phyloP scores from a whole-genome alignment of 2,888 invertebrate genomes.

The Drosophila siamana region DNA sequence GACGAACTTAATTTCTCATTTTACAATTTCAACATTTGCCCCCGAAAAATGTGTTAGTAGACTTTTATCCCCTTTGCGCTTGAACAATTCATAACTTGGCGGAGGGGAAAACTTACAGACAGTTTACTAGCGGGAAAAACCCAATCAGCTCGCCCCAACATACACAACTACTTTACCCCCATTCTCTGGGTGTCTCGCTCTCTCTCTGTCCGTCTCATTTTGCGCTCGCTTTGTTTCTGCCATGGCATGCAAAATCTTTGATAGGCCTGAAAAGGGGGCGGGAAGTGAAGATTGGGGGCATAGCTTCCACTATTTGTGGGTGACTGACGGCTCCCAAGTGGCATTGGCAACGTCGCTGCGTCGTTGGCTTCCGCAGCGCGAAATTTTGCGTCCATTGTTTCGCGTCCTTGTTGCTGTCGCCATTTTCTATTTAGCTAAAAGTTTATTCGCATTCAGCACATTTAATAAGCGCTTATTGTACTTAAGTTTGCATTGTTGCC shows the following conservation, averaged over 20 bases:
- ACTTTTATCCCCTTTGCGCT: conserved; percentile 45
- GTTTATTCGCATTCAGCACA: conserved; percentile 77
- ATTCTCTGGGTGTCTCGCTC: neutral
- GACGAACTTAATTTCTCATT: conserved; percentile 66
- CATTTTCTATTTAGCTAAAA: conserved; percentile 76
- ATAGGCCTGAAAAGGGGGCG: neutral
- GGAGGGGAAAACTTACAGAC: conserved; percentile 38
- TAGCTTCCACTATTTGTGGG: conserved; percentile 50
- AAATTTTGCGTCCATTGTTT: conserved; percentile 75
- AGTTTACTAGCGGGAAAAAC: conserved; percentile 34
- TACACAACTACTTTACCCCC: neutral
- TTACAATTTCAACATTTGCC: conserved; percentile 38
- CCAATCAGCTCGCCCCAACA: conserved; percentile 50
- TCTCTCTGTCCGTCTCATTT: conserved; percentile 44
- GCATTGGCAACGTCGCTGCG: conserved; percentile 34
- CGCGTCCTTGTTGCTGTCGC: conserved; percentile 48
- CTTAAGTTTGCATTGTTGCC: conserved; percentile 70
- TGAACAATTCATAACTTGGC: conserved; percentile 58
- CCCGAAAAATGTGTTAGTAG: conserved; percentile 21
- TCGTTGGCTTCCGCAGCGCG: conserved; percentile 59
- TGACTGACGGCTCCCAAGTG: conserved; percentile 69
- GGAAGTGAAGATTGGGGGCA: conserved; percentile 6
- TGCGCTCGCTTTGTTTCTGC: conserved; percentile 68
- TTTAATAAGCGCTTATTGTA: conserved; percentile 81
- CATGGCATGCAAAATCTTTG: conserved; percentile 56